phyloP scores from a whole-genome alignment of 2,888 invertebrate genomes.

The Drosophila algonquin region DNA sequence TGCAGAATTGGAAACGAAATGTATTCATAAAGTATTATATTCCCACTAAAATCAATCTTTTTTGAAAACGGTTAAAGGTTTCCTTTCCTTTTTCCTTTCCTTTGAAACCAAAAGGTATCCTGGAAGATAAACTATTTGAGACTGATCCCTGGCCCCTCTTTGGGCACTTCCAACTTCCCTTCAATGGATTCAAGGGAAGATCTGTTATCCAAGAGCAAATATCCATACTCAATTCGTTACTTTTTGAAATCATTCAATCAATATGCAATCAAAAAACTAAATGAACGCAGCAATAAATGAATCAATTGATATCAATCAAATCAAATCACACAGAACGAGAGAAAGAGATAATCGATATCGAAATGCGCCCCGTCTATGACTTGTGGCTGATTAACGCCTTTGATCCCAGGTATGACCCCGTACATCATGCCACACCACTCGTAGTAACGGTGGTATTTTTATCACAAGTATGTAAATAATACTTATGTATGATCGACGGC shows the following conservation, averaged over 20 bases:
- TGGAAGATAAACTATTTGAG: no score
- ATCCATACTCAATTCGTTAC: neutral
- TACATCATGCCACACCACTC: neutral
- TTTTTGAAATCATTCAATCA: slow-evolving; percentile 26
- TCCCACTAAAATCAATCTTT: no score
- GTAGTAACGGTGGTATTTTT: neutral
- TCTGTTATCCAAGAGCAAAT: neutral
- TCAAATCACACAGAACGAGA: slow-evolving; percentile 9
- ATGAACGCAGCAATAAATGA: slow-evolving; percentile 24
- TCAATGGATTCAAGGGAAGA: neutral
- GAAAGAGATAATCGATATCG: slow-evolving; percentile 28
- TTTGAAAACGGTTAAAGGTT: no score
- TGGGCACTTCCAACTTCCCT: neutral
- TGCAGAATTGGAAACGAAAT: no score
- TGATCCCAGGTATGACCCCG: slow-evolving; percentile 75
- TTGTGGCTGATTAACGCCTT: slow-evolving; percentile 75
- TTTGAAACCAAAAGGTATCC: no score
- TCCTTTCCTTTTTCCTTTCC: no score
- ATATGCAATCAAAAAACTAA: slow-evolving; percentile 35
- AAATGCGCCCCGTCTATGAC: slow-evolving; percentile 77
- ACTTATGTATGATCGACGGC: neutral
- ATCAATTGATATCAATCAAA: slow-evolving; percentile 61
- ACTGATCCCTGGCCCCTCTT: neutral
- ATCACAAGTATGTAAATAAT: no score
- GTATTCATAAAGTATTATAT: no score